phyloP scores from a whole-genome alignment of 2,888 invertebrate species.

The Drosophila sordidula region DNA sequence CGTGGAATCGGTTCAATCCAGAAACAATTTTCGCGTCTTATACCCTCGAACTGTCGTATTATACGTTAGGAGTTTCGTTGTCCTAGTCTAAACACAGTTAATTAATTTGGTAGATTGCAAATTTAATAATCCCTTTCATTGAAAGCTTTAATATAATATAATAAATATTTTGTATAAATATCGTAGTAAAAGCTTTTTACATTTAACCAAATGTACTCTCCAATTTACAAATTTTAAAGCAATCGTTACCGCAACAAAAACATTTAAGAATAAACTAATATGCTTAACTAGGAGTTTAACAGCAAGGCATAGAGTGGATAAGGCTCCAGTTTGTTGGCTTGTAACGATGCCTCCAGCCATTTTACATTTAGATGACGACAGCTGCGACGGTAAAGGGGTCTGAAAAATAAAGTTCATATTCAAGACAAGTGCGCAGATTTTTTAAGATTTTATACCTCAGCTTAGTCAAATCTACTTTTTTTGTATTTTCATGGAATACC shows the following conservation, averaged over 20 bases:
- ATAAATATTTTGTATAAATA: background rate
- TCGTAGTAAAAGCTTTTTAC: background rate
- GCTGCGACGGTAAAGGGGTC: constrained; percentile 69
- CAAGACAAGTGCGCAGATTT: background rate
- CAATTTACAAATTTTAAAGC: background rate
- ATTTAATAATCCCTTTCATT: no score
- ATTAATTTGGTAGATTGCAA: no score
- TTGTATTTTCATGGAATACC: constrained; percentile 53
- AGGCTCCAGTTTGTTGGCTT: constrained; percentile 54
- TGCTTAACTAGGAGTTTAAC: constrained; percentile 31
- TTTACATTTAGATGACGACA: constrained; percentile 79
- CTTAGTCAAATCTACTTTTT: constrained; percentile 43
- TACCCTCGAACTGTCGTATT: background rate
- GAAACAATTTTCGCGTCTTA: no score
- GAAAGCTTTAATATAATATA: background rate
- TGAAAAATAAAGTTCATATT: constrained; percentile 38
- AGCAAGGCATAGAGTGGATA: constrained; percentile 78
- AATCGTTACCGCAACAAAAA: background rate
- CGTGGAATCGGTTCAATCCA: no score
- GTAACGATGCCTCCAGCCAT: constrained; percentile 80
- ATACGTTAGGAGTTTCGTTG: no score
- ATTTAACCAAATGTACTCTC: background rate
- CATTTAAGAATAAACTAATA: background rate
- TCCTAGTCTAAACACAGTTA: no score
- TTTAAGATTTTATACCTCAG: constrained; percentile 54